Evolutionary conservation across 2,888 invertebrate genomes (phyloP).

Genomic region (Metellina segmentata): DNA sequence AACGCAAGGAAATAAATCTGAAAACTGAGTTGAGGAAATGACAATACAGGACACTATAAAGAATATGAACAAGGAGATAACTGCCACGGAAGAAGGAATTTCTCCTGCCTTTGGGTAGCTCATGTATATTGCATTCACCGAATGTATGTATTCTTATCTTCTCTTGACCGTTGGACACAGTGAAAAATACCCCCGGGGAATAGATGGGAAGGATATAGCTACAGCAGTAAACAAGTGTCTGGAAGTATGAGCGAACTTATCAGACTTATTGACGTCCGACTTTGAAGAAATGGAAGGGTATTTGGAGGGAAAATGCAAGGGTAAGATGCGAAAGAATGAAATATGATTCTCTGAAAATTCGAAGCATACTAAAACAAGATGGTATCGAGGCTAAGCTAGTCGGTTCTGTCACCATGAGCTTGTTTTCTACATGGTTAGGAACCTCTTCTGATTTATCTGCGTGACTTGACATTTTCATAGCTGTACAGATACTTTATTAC

Average conservation of each 20-base stretch:
- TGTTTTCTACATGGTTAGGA: no score
- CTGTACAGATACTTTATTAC: no score
- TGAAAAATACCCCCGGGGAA: constrained; percentile 17
- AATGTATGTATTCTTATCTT: constrained; percentile 41
- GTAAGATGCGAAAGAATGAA: constrained; percentile 20
- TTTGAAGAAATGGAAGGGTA: background rate
- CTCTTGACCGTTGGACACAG: constrained; percentile 17
- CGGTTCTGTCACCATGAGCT: no score
- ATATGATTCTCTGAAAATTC: background rate
- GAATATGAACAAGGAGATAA: constrained; percentile 57
- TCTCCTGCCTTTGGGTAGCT: constrained; percentile 13
- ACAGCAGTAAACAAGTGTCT: constrained; percentile 32
- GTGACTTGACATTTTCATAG: no score
- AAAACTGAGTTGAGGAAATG: constrained; percentile 44
- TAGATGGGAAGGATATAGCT: background rate
- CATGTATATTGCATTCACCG: constrained; percentile 61
- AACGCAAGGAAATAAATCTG: constrained; percentile 52
- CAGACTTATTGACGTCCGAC: constrained; percentile 42
- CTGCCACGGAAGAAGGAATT: constrained; percentile 24
- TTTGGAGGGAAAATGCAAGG: constrained; percentile 11
- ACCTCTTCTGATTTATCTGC: no score
- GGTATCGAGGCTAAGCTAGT: no score
- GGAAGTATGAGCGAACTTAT: constrained; percentile 39
- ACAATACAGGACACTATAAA: constrained; percentile 58
- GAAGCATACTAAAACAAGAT: background rate